A percentile compares a stretch with the other conserved stretches of the same genome.
phyloP scores from a whole-genome alignment of 2,113 vertebrate genomes.

The Aramus guarauna region DNA sequence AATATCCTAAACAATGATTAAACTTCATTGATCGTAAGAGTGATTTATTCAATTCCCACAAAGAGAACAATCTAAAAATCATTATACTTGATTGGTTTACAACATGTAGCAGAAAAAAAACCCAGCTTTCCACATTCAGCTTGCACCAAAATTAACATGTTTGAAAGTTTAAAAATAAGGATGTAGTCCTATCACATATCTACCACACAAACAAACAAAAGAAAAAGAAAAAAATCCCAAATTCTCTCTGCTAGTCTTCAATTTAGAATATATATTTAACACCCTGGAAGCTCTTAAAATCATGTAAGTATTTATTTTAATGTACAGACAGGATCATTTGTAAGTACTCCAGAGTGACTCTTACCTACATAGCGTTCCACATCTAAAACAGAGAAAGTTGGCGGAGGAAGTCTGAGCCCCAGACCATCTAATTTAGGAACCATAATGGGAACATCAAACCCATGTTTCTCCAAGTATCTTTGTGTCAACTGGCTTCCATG shows the following conservation, averaged over 20 bases:
- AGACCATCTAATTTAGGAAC: conserved; percentile 90
- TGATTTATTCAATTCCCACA: not conserved
- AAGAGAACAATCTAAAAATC: not conserved
- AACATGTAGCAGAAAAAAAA: not conserved
- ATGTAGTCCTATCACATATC: not conserved
- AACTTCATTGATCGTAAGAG: not conserved
- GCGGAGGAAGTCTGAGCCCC: conserved; percentile 88
- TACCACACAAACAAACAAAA: not conserved
- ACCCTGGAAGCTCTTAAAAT: not conserved
- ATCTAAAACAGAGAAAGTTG: conserved; percentile 88
- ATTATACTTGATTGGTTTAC: not conserved
- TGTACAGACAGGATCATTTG: not conserved
- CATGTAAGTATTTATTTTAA: not conserved
- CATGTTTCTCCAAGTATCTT: conserved; percentile 91
- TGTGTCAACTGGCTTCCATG: conserved; percentile 90
- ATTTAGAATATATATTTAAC: not conserved
- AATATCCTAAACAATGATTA: not conserved
- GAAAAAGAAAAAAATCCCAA: not conserved
- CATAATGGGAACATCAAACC: conserved; percentile 90
- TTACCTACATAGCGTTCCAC: conserved; percentile 97
- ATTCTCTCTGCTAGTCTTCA: not conserved
- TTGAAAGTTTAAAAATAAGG: not conserved
- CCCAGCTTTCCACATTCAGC: not conserved
- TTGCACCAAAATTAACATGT: not conserved
- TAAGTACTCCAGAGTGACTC: conserved; percentile 39